These are phyloP conservation scores for Rotaria macrura DNA, from an alignment of 2,888 invertebrate species.

Conservation along the genomic window DNA sequence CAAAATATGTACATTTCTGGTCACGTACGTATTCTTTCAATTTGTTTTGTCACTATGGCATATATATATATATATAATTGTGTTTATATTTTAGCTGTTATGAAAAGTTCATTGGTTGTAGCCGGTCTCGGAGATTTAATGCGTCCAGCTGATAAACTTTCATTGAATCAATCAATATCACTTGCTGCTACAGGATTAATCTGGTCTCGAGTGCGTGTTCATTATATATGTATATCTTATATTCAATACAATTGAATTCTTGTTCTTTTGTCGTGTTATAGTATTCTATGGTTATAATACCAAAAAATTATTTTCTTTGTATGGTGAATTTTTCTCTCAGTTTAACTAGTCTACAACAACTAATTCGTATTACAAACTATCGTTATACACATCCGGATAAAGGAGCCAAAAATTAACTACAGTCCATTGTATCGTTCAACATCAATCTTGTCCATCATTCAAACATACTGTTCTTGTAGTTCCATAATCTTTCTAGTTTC, in stretches of 20 bases:
- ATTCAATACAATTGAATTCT: background rate
- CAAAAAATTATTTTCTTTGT: slow-evolving; percentile 85
- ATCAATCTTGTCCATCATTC: no score
- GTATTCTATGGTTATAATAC: slow-evolving; percentile 70
- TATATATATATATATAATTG: no score
- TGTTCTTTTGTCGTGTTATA: background rate
- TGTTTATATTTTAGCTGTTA: background rate
- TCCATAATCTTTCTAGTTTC: no score
- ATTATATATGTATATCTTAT: background rate
- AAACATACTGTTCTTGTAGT: no score
- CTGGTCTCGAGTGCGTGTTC: slow-evolving; percentile 68
- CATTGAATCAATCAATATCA: slow-evolving; percentile 68
- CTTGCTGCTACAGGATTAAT: slow-evolving; percentile 74
- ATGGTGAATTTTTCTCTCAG: slow-evolving; percentile 94
- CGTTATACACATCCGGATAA: background rate
- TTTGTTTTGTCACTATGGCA: no score
- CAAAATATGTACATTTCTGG: slow-evolving; percentile 97
- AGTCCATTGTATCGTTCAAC: no score
- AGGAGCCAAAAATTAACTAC: background rate
- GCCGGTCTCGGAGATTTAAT: slow-evolving; percentile 78
- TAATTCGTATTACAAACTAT: slow-evolving; percentile 57
- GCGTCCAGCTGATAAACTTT: slow-evolving; percentile 77
- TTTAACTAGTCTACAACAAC: slow-evolving; percentile 70
- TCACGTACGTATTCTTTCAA: slow-evolving; percentile 64
- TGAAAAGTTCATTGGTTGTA: slow-evolving; percentile 57